A percentile compares a stretch with the other conserved stretches of the same genome.
These are phyloP conservation scores for Ypsolopha scabrella DNA, from an alignment of 2,888 invertebrate species.

Conservation along the genomic window DNA sequence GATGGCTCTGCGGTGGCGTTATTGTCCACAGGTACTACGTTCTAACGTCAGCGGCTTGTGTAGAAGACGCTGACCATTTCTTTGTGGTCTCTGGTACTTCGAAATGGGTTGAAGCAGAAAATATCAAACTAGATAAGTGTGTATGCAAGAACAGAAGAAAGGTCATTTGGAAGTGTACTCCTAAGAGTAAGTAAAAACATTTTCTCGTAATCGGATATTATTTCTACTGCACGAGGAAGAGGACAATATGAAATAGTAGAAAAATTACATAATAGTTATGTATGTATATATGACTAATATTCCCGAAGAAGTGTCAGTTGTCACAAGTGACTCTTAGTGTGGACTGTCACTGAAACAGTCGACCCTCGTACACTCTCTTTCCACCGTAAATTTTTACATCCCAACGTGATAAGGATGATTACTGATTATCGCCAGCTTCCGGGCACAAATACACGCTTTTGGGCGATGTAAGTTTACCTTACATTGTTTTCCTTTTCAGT, in stretches of 20 bases:
- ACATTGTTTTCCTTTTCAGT: no score
- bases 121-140: constrained; percentile 46
- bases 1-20: constrained; percentile 59
- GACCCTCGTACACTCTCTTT: no score
- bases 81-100: constrained; percentile 57
- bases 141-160: constrained; percentile 48
- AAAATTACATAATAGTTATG: no score
- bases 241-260: no score
- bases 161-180: constrained; percentile 62
- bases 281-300: no score
- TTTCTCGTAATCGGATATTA: no score
- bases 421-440: no score
- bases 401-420: no score
- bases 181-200: constrained; percentile 11
- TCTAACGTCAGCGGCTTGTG: constrained; percentile 57
- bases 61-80: constrained; percentile 58
- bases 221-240: no score
- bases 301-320: neutral
- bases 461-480: no score
- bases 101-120: constrained; percentile 50
- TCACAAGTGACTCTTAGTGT: neutral
- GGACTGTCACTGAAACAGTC: neutral
- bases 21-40: constrained; percentile 47
- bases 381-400: no score
- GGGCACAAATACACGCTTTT: no score